Evolutionary conservation across 2,888 invertebrate genomes (phyloP).

Genomic region (Amblyjoppa fuscipennis): DNA sequence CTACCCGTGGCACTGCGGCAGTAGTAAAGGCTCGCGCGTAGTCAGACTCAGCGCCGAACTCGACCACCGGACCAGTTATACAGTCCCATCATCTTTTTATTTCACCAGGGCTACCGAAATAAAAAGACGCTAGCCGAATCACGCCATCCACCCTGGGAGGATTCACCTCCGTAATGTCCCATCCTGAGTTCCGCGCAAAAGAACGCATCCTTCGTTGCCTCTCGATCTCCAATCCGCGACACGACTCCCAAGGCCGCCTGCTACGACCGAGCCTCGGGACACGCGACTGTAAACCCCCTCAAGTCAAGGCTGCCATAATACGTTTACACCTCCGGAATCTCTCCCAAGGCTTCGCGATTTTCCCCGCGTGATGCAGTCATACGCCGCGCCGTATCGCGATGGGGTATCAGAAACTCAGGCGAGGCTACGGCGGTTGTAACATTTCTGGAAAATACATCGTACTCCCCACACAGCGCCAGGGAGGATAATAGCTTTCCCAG

Average conservation of each 20-base stretch:
- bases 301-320: background rate
- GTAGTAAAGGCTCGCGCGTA: conserved; percentile 52
- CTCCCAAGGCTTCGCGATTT: conserved; percentile 2
- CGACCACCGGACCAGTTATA: conserved; percentile 30
- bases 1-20: conserved; percentile 50
- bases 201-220: conserved; percentile 47
- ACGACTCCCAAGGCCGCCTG: conserved; percentile 26
- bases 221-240: conserved; percentile 45
- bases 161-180: conserved; percentile 41
- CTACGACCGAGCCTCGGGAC: conserved; percentile 27
- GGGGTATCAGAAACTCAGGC: background rate
- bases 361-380: conserved; percentile 7
- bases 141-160: conserved; percentile 13
- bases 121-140: conserved; percentile 26
- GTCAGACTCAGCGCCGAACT: conserved; percentile 8
- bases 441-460: conserved; percentile 13
- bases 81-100: conserved; percentile 33
- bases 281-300: conserved; percentile 50
- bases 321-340: background rate
- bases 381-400: background rate
- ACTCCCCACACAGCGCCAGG: background rate
- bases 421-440: background rate
- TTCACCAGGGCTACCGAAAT: conserved; percentile 34
- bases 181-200: conserved; percentile 29
- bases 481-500: conserved; percentile 35